phyloP scores from a whole-genome alignment of 2,113 vertebrate genomes.

The Clarias macrocephalus region DNA sequence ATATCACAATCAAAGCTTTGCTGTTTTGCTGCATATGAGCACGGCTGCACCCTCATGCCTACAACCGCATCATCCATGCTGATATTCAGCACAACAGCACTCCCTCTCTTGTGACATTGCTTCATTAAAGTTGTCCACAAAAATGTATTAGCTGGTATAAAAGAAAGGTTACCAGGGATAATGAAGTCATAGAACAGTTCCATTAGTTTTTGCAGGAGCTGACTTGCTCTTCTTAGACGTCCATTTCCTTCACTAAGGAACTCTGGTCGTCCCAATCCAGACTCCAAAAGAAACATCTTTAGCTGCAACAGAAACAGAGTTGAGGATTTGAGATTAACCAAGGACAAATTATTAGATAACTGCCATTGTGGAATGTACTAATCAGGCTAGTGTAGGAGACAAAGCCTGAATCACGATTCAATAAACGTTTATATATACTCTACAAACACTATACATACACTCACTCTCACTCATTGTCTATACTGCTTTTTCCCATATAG shows the following conservation, averaged over 20 bases:
- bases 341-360: neutral
- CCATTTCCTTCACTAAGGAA: conserved; percentile 88
- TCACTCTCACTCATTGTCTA: too few relatives aligned
- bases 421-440: neutral
- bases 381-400: neutral
- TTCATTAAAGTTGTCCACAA: neutral
- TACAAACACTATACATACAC: neutral
- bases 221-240: conserved; percentile 89
- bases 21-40: too few relatives aligned
- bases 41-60: too few relatives aligned
- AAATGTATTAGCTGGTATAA: neutral
- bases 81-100: too few relatives aligned
- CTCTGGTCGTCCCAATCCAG: conserved; percentile 84
- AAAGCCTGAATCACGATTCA: neutral
- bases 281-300: conserved; percentile 87
- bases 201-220: conserved; percentile 92
- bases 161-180: conserved; percentile 79
- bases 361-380: neutral
- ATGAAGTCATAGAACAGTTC: conserved; percentile 87
- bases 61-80: too few relatives aligned
- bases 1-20: too few relatives aligned
- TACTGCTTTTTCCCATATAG: too few relatives aligned
- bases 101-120: too few relatives aligned
- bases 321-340: neutral
- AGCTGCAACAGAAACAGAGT: conserved; percentile 72